These are phyloP conservation scores for Cryptoblepharus egeriae DNA, from an alignment of 2,797 vertebrate species.

Conservation along the genomic window DNA sequence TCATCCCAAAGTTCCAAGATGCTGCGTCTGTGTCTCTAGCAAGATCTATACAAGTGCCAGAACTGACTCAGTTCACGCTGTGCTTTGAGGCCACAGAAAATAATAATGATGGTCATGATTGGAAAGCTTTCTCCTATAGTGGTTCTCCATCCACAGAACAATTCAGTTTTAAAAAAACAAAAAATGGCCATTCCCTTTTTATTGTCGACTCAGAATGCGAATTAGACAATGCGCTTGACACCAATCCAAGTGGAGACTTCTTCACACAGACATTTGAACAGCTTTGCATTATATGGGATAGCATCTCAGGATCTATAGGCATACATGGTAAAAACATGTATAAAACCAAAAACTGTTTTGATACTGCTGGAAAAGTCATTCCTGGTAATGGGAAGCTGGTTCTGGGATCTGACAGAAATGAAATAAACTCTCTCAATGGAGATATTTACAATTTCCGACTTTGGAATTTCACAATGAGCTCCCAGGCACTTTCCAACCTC, in stretches of 20 bases:
- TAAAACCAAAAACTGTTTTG: constrained; percentile 70
- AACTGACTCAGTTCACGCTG: constrained; percentile 85
- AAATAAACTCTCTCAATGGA: constrained; percentile 80
- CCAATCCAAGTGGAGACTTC: constrained; percentile 66
- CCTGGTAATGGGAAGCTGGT: constrained; percentile 78
- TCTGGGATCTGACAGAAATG: constrained; percentile 80
- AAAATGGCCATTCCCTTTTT: constrained; percentile 72
- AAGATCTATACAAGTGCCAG: constrained; percentile 79
- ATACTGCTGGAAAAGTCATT: constrained; percentile 68
- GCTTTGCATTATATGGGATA: constrained; percentile 85
- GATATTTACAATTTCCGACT: constrained; percentile 93
- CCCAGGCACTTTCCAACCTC: constrained; percentile 76
- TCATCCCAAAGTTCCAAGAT: constrained; percentile 70
- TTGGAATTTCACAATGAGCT: constrained; percentile 87
- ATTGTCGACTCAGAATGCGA: constrained; percentile 77
- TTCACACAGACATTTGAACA: constrained; percentile 81
- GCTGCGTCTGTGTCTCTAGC: constrained; percentile 74
- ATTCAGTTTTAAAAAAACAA: constrained; percentile 79
- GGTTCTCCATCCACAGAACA: constrained; percentile 49
- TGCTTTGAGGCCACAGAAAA: constrained; percentile 88
- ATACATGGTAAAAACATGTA: constrained; percentile 76
- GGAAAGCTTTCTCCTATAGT: constrained; percentile 85
- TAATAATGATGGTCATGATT: constrained; percentile 73
- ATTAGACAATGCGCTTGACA: constrained; percentile 73
- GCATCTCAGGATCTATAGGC: constrained; percentile 69